Conservation (phyloP, 2,888 invertebrate species). For the Fragum whitleyi region DNA sequence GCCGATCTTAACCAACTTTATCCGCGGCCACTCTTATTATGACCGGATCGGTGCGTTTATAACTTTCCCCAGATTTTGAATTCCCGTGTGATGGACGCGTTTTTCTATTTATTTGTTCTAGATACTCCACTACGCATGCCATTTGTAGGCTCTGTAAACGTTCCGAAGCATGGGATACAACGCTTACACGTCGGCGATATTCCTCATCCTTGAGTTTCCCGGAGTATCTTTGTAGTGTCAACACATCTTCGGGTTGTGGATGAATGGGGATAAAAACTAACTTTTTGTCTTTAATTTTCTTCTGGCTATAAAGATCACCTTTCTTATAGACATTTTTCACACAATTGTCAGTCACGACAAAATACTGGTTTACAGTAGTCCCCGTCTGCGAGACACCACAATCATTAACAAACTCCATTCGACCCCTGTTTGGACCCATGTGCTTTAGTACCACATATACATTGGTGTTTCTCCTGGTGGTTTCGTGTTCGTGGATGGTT, state of each 20-base stretch:
- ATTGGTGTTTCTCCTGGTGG: no score
- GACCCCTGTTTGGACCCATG: neutral
- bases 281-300: neutral
- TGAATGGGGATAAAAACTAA: neutral
- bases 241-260: neutral
- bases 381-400: conserved; percentile 3
- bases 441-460: no score
- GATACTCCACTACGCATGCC: neutral
- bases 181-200: neutral
- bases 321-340: no score
- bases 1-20: no score
- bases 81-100: neutral
- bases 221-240: neutral
- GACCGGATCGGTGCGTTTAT: no score
- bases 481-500: no score
- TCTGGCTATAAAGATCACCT: no score
- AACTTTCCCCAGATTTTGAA: no score
- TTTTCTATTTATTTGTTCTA: neutral
- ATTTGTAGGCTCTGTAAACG: neutral
- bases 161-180: neutral
- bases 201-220: neutral
- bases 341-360: neutral
- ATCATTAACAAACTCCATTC: neutral
- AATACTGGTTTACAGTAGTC: neutral
- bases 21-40: no score